Base-by-base conservation (phyloP, 1,140 invertebrate genomes). In the Drosophila sturtevanti region DNA sequence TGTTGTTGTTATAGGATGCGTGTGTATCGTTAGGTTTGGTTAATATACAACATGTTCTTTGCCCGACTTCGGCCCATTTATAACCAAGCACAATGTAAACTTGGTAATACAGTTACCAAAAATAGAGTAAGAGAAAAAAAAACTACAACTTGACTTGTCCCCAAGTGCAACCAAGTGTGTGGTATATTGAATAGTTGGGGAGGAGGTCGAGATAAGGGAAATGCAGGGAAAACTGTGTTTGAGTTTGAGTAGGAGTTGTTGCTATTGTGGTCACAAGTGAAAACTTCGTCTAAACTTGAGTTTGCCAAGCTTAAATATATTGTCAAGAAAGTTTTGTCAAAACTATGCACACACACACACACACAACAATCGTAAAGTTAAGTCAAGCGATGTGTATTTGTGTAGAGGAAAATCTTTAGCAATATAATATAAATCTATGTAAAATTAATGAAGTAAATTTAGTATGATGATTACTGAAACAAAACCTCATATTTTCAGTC, bases 81-180 rank as follows among this genome's bases (percentile, higher is more conserved):
- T 60, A 77, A 64, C 22, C 58, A 66, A 59, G 54, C 18, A 79
- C 63, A 68, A 67, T 81, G 70, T 64, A 75, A 68, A 75, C 65
- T 81, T 72, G 67, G 62, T 61, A 44, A 65, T 65, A 61, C 51
- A 60, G 58, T 52, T 54, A 55, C 81, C 37, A 38, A 37, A 38
- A 34, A 38, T 35, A 27, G 16, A 37, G n/a, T n/a, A n/a, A 14
- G 4, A 24, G 35, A 68, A 27, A 37, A 27, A 12, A 69, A 65
- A 81, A 72, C 77, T 86, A 71, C 41, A 74, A 63, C 65, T 77
- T 65, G 67, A 63, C 59, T 35, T 56, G 69, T 72, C 62, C 38
- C 71, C 81, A 72, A 79, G 82, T 81, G 82, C 82, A 87, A 63
- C 72, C 78, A 79, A 77, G 77, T 87, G 82, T 81, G 54, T 59